Conservation (phyloP, 2,113 vertebrate genomes). For the Sebastes schlegelii region DNA sequence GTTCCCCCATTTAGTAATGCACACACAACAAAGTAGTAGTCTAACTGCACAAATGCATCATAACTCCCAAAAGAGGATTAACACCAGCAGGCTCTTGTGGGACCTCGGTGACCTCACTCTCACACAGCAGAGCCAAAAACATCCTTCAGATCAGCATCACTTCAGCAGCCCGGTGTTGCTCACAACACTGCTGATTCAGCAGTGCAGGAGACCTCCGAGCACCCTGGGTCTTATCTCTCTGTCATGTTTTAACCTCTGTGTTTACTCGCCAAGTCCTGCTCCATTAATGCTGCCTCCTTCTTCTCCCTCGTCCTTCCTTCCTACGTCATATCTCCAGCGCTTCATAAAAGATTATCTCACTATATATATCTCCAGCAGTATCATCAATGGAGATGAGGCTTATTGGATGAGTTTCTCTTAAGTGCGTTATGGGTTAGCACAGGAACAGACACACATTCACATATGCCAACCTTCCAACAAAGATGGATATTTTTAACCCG, state of each 20-base stretch:
- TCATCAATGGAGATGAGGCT: conserved; percentile 72
- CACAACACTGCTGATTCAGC: conserved; percentile 56
- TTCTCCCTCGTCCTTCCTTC: conserved; percentile 56
- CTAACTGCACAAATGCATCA: conserved; percentile 75
- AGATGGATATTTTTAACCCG: conserved; percentile 63
- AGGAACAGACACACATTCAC: conserved; percentile 18
- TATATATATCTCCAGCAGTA: conserved; percentile 73
- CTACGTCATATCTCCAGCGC: conserved; percentile 69
- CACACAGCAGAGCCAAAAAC: conserved; percentile 62
- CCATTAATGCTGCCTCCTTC: conserved; percentile 25
- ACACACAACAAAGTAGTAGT: conserved; percentile 67
- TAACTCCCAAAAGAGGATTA: conserved; percentile 84
- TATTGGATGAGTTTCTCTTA: conserved; percentile 66
- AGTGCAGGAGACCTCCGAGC: background rate
- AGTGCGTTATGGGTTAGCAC: conserved; percentile 21
- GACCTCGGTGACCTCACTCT: conserved; percentile 76
- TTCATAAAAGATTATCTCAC: conserved; percentile 76
- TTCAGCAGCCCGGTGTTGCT: conserved; percentile 32
- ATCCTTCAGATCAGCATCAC: conserved; percentile 59
- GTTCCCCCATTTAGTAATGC: conserved; percentile 24
- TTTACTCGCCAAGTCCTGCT: conserved; percentile 32
- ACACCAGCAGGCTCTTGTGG: conserved; percentile 73
- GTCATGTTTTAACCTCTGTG: conserved; percentile 36
- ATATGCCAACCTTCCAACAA: conserved; percentile 41
- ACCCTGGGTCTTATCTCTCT: conserved; percentile 17